Evolutionary conservation across 2,797 vertebrate genomes (phyloP).

Genomic region (Phaenicophaeus curvirostris): DNA sequence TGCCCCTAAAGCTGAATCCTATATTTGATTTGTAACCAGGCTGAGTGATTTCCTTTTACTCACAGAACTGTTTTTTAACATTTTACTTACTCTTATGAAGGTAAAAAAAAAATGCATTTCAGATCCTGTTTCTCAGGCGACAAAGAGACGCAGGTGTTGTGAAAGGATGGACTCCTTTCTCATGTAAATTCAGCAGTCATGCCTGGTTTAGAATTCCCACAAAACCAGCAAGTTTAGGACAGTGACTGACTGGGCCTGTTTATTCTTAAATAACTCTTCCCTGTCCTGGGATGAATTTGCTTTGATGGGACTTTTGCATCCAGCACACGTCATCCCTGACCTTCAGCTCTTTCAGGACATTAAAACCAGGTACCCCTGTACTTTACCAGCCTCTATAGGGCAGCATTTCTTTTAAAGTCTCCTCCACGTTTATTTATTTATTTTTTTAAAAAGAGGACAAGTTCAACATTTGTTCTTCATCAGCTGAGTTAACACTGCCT

Average conservation of each 20-base stretch:
- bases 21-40: not conserved
- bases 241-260: not conserved
- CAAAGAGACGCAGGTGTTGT: not conserved
- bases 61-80: not conserved
- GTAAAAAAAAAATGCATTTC: not conserved
- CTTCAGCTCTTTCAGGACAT: not conserved
- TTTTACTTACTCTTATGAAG: not conserved
- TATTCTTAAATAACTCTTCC: not conserved
- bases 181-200: not conserved
- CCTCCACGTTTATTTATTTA: no score
- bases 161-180: not conserved
- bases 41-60: not conserved
- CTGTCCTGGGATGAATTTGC: no score
- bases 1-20: not conserved
- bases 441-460: not conserved
- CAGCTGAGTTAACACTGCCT: not conserved
- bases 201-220: not conserved
- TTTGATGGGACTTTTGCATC: not conserved
- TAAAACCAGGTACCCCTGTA: not conserved
- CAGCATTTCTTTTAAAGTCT: not conserved
- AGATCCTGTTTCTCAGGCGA: not conserved
- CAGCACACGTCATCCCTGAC: not conserved
- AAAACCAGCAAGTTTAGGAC: not conserved
- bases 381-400: not conserved
- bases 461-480: not conserved